phyloP scores from a whole-genome alignment of 2,797 vertebrate genomes.

The Anabas testudineus region DNA sequence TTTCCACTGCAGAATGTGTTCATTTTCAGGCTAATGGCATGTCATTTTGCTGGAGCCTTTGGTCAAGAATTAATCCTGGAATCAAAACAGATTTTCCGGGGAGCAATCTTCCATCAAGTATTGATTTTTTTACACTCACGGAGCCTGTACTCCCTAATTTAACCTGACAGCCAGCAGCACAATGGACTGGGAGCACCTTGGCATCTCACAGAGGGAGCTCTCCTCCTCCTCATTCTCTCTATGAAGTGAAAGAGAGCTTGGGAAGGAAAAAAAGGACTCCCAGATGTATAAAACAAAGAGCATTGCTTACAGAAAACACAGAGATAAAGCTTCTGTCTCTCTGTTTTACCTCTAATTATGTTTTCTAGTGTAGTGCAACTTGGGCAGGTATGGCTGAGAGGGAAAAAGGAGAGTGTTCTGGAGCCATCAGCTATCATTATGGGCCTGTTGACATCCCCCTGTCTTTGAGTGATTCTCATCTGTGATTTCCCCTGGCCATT shows the following conservation, averaged over 20 bases:
- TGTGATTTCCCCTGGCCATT: slow-evolving; percentile 83
- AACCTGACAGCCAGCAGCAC: slow-evolving; percentile 99
- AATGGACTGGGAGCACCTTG: slow-evolving; percentile 99
- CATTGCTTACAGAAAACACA: slow-evolving; percentile 79
- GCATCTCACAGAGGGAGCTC: slow-evolving; percentile 94
- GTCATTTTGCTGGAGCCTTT: slow-evolving; percentile 99
- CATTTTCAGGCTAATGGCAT: slow-evolving; percentile 99
- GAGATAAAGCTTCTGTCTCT: slow-evolving; percentile 77
- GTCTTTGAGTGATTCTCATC: slow-evolving; percentile 85
- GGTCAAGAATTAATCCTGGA: slow-evolving; percentile 99
- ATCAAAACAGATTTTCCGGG: slow-evolving; percentile 99
- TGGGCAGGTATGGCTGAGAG: slow-evolving; percentile 79
- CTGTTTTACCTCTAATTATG: slow-evolving; percentile 86
- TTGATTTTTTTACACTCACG: slow-evolving; percentile 99
- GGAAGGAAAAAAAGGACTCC: slow-evolving; percentile 65
- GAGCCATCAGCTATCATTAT: slow-evolving; percentile 88
- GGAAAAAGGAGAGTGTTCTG: slow-evolving; percentile 80
- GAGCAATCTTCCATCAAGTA: slow-evolving; percentile 99
- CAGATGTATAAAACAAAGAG: slow-evolving; percentile 83
- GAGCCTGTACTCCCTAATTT: slow-evolving; percentile 99
- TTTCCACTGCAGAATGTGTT: slow-evolving; percentile 99
- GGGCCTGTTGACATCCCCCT: slow-evolving; percentile 86
- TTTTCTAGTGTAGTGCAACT: slow-evolving; percentile 80
- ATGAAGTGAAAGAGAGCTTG: slow-evolving; percentile 77
- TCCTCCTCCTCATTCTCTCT: slow-evolving; percentile 87